Conservation (phyloP, 2,888 invertebrate species). For the Drosophila dives region DNA sequence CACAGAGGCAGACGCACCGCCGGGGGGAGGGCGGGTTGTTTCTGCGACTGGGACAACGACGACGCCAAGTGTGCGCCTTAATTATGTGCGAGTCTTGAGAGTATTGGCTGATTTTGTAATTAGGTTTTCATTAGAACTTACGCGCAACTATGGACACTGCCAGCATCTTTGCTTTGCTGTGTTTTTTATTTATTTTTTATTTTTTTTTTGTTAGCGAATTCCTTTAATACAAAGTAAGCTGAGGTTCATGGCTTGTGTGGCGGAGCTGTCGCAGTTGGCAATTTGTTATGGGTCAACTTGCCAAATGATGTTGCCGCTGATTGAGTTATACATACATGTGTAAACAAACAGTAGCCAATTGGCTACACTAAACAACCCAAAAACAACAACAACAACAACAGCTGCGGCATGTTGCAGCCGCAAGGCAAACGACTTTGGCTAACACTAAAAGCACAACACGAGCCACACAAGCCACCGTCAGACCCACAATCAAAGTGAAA, state of each 20-base stretch:
- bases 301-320: constrained; percentile 63
- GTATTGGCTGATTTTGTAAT: constrained; percentile 82
- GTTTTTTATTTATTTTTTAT: constrained; percentile 3
- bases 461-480: constrained; percentile 69
- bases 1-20: constrained; percentile 21
- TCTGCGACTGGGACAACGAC: constrained; percentile 12
- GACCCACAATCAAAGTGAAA: constrained; percentile 79
- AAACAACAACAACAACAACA: constrained; percentile 20
- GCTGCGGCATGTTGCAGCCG: constrained; percentile 37
- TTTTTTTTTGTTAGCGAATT: constrained; percentile 21
- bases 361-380: constrained; percentile 26
- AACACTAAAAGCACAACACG: constrained; percentile 67
- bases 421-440: constrained; percentile 63
- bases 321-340: constrained; percentile 79
- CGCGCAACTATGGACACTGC: constrained; percentile 71
- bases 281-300: constrained; percentile 70
- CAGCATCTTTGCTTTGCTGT: constrained; percentile 6
- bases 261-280: constrained; percentile 10
- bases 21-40: constrained; percentile 4
- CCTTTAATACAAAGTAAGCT: constrained; percentile 22
- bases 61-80: constrained; percentile 80
- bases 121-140: constrained; percentile 81
- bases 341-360: constrained; percentile 81
- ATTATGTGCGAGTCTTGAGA: constrained; percentile 82
- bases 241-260: constrained; percentile 30